These are phyloP conservation scores for Petrolisthes cinctipes DNA, from an alignment of 2,888 invertebrate genomes.

Conservation along the genomic window DNA sequence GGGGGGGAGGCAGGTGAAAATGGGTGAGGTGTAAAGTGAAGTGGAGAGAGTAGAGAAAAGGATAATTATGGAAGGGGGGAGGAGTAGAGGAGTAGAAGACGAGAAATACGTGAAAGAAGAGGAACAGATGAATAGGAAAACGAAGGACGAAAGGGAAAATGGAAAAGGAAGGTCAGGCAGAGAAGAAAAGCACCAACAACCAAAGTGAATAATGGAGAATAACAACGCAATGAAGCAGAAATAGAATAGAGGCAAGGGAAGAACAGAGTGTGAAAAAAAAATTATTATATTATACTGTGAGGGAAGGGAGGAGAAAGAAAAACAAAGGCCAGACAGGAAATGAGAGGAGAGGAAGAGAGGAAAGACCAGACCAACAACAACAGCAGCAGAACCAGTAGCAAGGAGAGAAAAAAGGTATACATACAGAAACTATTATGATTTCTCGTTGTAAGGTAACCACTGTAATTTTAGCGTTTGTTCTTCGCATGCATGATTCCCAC, in stretches of 20 bases:
- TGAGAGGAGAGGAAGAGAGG: slow-evolving; percentile 1
- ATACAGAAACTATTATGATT: background rate
- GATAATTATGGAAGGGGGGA: background rate
- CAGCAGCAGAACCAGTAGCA: background rate
- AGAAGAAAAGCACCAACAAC: background rate
- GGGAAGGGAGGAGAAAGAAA: no score
- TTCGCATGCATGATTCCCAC: no score
- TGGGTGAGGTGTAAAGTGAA: background rate
- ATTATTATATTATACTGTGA: no score
- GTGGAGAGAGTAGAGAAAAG: background rate
- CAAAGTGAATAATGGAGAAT: background rate
- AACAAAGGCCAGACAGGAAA: background rate
- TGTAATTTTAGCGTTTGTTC: no score
- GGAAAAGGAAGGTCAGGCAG: background rate
- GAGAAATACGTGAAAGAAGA: background rate
- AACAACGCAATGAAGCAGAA: background rate
- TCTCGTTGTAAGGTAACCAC: background rate
- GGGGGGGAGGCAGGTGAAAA: background rate
- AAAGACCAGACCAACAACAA: background rate
- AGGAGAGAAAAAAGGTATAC: background rate
- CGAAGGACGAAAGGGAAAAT: background rate
- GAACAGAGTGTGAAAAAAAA: background rate
- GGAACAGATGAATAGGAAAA: background rate
- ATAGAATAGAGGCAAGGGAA: background rate
- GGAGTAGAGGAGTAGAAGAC: background rate